Percentiles rank a stretch among this genome's conserved stretches.
These are phyloP conservation scores for Scophthalmus maximus DNA, from an alignment of 2,113 vertebrate species.

Conservation along the genomic window DNA sequence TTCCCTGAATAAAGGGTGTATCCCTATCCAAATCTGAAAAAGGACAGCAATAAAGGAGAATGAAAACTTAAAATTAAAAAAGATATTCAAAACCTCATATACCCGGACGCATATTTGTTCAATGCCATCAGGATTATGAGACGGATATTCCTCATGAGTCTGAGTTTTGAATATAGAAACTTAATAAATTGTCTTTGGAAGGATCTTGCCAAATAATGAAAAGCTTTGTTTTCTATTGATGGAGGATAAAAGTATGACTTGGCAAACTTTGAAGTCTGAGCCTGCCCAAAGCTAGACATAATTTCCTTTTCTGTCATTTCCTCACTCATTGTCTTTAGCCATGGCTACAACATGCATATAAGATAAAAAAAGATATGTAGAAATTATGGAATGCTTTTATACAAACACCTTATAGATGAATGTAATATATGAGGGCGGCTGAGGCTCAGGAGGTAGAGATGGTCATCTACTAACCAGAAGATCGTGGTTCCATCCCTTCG, in stretches of 20 bases:
- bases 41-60: background rate
- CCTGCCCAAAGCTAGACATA: background rate
- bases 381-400: background rate
- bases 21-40: background rate
- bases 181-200: background rate
- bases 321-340: background rate
- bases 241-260: constrained; percentile 4
- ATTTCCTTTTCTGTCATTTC: background rate
- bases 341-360: background rate
- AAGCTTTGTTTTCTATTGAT: constrained; percentile 18
- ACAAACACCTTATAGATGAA: background rate
- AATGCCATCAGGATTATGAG: background rate
- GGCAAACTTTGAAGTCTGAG: background rate
- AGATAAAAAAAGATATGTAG: background rate
- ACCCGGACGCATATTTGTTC: background rate
- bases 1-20: background rate
- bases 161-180: constrained; percentile 3
- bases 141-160: background rate
- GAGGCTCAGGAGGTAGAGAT: too few species aligned
- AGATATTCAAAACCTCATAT: background rate
- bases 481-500: too few species aligned
- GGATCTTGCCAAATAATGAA: constrained; percentile 14
- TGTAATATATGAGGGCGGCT: too few species aligned
- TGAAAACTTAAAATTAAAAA: background rate
- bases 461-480: too few species aligned